These are phyloP conservation scores for Drosophila hawaiiensis DNA, from an alignment of 2,888 invertebrate genomes.

Conservation along the genomic window DNA sequence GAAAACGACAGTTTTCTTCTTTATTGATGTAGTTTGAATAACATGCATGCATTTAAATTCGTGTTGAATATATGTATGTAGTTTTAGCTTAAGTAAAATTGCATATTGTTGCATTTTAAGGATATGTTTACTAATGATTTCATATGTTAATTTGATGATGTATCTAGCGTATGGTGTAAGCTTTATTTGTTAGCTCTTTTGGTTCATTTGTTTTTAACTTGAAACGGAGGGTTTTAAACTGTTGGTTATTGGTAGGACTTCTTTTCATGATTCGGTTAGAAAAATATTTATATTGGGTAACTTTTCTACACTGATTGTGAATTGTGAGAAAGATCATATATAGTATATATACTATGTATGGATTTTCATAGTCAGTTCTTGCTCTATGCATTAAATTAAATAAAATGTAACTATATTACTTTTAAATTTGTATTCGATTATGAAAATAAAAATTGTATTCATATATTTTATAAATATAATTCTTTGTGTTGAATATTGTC, in stretches of 20 bases:
- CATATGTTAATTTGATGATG: constrained; percentile 36
- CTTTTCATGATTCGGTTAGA: constrained; percentile 45
- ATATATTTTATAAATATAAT: background rate
- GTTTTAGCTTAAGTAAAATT: constrained; percentile 47
- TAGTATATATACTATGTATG: background rate
- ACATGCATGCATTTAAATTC: constrained; percentile 57
- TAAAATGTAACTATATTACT: background rate
- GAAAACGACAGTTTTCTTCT: constrained; percentile 15
- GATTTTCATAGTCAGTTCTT: constrained; percentile 51
- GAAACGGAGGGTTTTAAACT: constrained; percentile 79
- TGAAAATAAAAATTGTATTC: background rate
- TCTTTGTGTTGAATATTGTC: constrained; percentile 20
- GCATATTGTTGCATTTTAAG: constrained; percentile 27
- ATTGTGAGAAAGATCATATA: constrained; percentile 30
- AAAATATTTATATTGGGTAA: constrained; percentile 67
- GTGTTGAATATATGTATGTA: constrained; percentile 46
- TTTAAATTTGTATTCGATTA: background rate
- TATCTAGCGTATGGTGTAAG: constrained; percentile 37
- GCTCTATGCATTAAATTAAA: constrained; percentile 5
- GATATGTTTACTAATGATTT: constrained; percentile 62
- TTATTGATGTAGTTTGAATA: constrained; percentile 20
- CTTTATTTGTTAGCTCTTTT: constrained; percentile 57
- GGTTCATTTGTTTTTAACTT: constrained; percentile 80
- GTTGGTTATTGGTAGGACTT: constrained; percentile 70
- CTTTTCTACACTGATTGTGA: constrained; percentile 61